phyloP scores from a whole-genome alignment of 2,113 vertebrate species.

The Mustelus asterias region DNA sequence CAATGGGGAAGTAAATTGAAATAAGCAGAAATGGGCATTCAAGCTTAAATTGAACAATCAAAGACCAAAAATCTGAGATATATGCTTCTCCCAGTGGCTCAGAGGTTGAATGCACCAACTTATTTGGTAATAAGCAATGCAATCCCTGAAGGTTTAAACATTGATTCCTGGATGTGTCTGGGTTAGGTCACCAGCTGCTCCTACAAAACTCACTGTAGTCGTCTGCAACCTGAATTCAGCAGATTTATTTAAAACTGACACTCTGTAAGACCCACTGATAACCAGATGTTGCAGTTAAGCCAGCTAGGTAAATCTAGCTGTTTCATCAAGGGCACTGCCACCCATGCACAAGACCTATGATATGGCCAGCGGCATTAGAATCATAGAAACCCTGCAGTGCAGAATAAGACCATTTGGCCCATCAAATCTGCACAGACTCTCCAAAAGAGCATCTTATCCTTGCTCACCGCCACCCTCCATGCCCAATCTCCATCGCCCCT shows the following conservation, averaged over 20 bases:
- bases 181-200: background rate
- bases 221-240: background rate
- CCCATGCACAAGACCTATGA: no score
- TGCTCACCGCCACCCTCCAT: no score
- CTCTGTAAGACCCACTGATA: background rate
- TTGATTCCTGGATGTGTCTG: background rate
- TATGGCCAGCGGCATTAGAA: no score
- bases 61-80: background rate
- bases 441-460: no score
- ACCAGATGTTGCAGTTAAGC: background rate
- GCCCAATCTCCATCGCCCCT: no score
- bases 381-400: no score
- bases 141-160: background rate
- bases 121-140: background rate
- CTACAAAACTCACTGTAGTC: background rate
- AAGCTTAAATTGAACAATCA: background rate
- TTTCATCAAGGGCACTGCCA: background rate
- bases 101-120: background rate
- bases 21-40: background rate
- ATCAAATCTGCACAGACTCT: no score
- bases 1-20: background rate
- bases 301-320: background rate
- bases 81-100: background rate
- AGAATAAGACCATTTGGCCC: no score
- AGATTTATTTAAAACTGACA: background rate